Evolutionary conservation across 2,888 invertebrate genomes (phyloP), one percentile per base, ranked within the genome.

Genomic region (Idaea biselata): DNA sequence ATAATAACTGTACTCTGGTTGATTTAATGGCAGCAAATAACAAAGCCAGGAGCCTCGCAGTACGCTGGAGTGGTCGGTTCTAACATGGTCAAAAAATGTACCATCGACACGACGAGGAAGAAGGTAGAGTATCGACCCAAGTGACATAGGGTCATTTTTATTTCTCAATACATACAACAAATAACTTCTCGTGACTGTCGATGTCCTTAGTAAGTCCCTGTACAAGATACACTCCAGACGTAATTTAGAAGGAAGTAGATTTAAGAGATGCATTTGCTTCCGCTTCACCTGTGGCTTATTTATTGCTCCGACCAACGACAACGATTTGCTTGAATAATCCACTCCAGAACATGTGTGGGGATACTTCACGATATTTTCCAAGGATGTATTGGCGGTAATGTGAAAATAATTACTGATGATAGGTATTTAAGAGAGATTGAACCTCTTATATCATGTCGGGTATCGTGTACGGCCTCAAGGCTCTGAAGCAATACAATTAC

Each of bases 241-340:
- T 77, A 74, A 79, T 79, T 80, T 78, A 80, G 71, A 74, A 73
- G 72, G 76, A 71, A 77, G 65, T 72, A 68, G 75, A 78, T 82
- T 78, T 80, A 80, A 78, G 77, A 78, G 79, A 75, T 82, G 82
- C 81, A 81, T 80, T 80, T 76, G 75, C 77, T 75, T 73, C 73
- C 65, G 70, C 73, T 76, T 73, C 85, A 86, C 83, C 84, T 85
- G 85, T 75, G 81, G 76, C 78, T 81, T 82, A 83, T 86, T 84
- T 85, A 85, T 82, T 67, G 72, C 68, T 70, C 60, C 58, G 69
- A 75, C 65, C 73, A 71, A 64, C 75, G 70, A 72, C 73, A 71
- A 64, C 75, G 70, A 72, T 76, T 70, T 70, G 68, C 71, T 67
- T 73, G 76, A 76, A 78, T 80, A 81, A 81, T 76, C 80, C 69